Percentiles rank a stretch among this genome's conserved stretches.
phyloP scores from a whole-genome alignment of 2,888 invertebrate genomes.

The Caenorhabditis sp. region DNA sequence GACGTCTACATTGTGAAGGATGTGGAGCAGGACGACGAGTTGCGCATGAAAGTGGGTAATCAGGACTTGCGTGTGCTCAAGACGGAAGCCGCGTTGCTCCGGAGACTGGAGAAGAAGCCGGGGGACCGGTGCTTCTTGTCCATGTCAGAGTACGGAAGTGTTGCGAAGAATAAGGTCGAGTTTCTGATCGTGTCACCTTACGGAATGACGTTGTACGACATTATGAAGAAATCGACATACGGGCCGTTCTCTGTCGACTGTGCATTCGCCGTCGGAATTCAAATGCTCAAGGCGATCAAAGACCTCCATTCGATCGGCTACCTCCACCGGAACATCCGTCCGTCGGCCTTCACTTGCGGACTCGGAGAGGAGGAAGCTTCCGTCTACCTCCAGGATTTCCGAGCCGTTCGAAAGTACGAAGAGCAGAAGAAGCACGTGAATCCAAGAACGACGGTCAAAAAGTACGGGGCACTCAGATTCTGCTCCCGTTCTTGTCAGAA shows the following conservation, averaged over 20 bases:
- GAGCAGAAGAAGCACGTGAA: slow-evolving; percentile 35
- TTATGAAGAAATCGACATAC: slow-evolving; percentile 23
- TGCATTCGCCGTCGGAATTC: slow-evolving; percentile 12
- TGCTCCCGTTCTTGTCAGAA: slow-evolving; percentile 10
- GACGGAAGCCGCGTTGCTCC: slow-evolving; percentile 30
- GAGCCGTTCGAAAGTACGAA: slow-evolving; percentile 27
- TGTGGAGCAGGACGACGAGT: slow-evolving; percentile 18
- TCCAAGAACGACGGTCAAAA: slow-evolving; percentile 18
- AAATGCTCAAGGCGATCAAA: slow-evolving; percentile 32
- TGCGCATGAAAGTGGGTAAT: slow-evolving; percentile 17
- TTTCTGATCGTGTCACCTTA: slow-evolving; percentile 36
- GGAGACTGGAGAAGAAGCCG: slow-evolving; percentile 29
- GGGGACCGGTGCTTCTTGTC: slow-evolving; percentile 28
- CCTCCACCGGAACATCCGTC: slow-evolving; percentile 42
- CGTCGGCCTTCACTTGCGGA: slow-evolving; percentile 30
- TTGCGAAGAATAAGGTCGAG: slow-evolving; percentile 23
- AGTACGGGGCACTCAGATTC: slow-evolving; percentile 19
- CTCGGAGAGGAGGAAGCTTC: slow-evolving; percentile 2
- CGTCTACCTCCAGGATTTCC: slow-evolving; percentile 29
- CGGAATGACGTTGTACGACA: slow-evolving; percentile 22
- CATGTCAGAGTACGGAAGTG: slow-evolving; percentile 26
- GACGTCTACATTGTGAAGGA: slow-evolving; percentile 33
- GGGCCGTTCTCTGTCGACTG: slow-evolving; percentile 21
- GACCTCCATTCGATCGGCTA: slow-evolving; percentile 36
- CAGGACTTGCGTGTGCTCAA: slow-evolving; percentile 18